Evolutionary conservation across 2,888 invertebrate genomes (phyloP).

Genomic region (Ophion costatus): DNA sequence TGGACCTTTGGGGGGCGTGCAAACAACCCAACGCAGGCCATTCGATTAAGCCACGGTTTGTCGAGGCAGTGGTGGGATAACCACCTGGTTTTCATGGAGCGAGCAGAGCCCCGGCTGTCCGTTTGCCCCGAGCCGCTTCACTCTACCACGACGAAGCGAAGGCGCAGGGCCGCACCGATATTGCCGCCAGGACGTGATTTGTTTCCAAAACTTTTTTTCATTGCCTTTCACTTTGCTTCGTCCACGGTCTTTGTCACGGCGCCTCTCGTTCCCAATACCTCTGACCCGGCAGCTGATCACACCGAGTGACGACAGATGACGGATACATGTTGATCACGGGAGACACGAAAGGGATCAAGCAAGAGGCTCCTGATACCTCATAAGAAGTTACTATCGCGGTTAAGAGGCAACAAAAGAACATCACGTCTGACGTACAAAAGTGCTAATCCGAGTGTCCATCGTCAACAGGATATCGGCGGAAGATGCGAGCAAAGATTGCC

Average conservation of each 20-base stretch:
- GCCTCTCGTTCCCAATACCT: background rate
- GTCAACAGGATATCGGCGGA: background rate
- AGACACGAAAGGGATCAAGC: background rate
- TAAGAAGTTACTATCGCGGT: conserved; percentile 30
- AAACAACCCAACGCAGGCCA: conserved; percentile 62
- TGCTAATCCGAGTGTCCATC: conserved; percentile 40
- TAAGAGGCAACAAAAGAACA: conserved; percentile 9
- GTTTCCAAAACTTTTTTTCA: background rate
- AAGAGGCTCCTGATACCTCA: background rate
- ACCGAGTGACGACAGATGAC: background rate
- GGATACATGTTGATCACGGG: background rate
- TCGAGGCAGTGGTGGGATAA: conserved; percentile 67
- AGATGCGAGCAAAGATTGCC: background rate
- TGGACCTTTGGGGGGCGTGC: conserved; percentile 59
- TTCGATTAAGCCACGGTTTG: conserved; percentile 65
- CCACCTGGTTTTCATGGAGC: conserved; percentile 75
- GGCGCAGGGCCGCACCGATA: conserved; percentile 69
- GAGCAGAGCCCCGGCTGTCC: conserved; percentile 66
- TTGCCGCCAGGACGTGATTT: conserved; percentile 63
- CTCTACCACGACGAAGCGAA: conserved; percentile 74
- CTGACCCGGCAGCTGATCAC: background rate
- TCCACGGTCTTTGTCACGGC: conserved; percentile 16
- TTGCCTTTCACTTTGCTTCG: background rate
- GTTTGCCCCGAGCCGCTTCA: conserved; percentile 71
- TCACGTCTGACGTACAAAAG: conserved; percentile 7